phyloP scores from a whole-genome alignment of 2,113 vertebrate species.

The Saguinus midas region DNA sequence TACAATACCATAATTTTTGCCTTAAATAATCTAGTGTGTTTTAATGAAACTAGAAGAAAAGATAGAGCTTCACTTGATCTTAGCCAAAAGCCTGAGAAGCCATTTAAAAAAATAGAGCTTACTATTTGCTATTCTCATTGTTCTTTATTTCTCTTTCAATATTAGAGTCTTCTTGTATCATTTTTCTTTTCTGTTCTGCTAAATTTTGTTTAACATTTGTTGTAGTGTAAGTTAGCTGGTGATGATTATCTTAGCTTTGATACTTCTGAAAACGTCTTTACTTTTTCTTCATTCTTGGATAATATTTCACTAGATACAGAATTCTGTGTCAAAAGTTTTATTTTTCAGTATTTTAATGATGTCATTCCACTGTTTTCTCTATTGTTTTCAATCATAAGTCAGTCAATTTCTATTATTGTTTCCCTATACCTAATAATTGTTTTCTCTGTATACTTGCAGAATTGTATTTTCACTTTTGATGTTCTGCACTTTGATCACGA shows the following conservation, averaged over 20 bases:
- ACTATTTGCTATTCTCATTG: background rate
- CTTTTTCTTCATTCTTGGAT: background rate
- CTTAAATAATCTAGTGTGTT: background rate
- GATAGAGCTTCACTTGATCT: no score
- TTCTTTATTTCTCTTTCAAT: background rate
- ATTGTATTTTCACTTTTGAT: background rate
- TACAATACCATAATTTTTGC: background rate
- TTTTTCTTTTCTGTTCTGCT: background rate
- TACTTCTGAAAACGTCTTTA: constrained; percentile 14
- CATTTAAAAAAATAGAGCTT: background rate
- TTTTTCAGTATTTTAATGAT: constrained; percentile 13
- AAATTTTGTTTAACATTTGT: constrained; percentile 2
- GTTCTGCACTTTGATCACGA: background rate
- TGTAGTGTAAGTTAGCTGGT: background rate
- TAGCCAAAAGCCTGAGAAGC: no score
- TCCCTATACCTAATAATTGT: background rate
- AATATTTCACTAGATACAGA: background rate
- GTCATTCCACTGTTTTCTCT: background rate
- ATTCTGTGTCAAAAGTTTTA: background rate
- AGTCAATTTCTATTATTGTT: background rate
- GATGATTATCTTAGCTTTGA: background rate
- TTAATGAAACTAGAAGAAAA: background rate
- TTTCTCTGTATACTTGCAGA: background rate
- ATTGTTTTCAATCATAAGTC: background rate
- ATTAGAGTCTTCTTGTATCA: background rate